Base-by-base conservation (phyloP, 2,113 vertebrate species). In the Herpailurus yagouaroundi region DNA sequence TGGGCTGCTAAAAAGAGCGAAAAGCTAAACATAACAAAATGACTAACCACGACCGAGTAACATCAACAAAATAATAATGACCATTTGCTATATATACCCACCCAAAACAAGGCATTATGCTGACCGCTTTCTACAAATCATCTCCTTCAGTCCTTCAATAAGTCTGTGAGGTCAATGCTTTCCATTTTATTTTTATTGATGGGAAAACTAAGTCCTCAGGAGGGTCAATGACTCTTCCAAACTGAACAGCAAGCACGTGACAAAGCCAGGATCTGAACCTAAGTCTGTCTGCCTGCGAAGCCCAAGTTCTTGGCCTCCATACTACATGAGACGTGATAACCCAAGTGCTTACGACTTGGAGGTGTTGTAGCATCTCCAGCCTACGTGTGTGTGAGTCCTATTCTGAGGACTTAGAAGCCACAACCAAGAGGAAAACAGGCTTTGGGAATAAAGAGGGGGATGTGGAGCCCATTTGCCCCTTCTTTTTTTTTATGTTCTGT, bases 141-240 rank as follows among this genome's bases (percentile, higher is more conserved):
- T 63, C 41, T 66, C 66, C 21, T 76, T 82, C 36, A 48, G 60
- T 68, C 69, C 33, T 71, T 79, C 57, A 27, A n/a, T 50, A 68
- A 73, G 23, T 76, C 76, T 89, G 36, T 12, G 19, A 31, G 21
- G 45, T 45, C 50, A 4, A 7, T 21, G 33, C 23, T 79, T 92
- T 89, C 79, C 86, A 48, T 10, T 52, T 81, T 93, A 41, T 86
- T 86, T 92, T 92, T 90, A 88, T 74, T 36, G 7, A 68, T 68
- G 87, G 57, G 33, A 7, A 92, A 80, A 89, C 23, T 29, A 81
- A 93, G 50, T 0, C 16, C 57, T 95, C 23, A 31, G 77, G 36
- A 57, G 36, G 18, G 45, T 91, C n/a, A 77, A 14, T 27, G 36
- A 41, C 45, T n/a, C 82, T 86, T 66, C 60, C 45, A 50, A 77